phyloP scores from a whole-genome alignment of 2,113 vertebrate genomes.

The Nicator chloris region DNA sequence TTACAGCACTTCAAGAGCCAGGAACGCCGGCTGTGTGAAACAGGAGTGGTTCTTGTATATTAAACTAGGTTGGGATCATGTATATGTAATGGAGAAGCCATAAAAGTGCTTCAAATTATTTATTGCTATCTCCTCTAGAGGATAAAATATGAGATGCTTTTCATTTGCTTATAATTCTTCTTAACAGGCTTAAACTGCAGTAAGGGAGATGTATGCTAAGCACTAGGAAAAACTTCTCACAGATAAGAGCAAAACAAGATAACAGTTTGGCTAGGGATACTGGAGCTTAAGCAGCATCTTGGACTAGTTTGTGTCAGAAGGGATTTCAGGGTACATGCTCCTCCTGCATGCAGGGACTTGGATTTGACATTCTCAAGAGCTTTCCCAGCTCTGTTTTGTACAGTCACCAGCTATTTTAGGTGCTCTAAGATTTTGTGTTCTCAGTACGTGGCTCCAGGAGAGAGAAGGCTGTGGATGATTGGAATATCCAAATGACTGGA shows the following conservation, averaged over 20 bases:
- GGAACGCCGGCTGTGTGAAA: not conserved
- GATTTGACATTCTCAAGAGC: not conserved
- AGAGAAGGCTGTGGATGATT: not conserved
- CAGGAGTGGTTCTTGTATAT: not conserved
- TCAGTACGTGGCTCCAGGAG: rapidly evolving
- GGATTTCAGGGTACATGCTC: not conserved
- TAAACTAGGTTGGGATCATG: not conserved
- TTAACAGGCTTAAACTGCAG: slow-evolving; percentile 16
- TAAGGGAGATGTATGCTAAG: not conserved
- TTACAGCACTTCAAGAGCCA: not conserved
- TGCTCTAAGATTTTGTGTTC: not conserved
- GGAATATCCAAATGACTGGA: not conserved
- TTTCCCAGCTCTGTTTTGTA: not conserved
- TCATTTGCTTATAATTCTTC: slow-evolving; percentile 9
- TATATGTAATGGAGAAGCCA: not conserved
- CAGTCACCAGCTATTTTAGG: not conserved
- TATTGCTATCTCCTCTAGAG: not conserved
- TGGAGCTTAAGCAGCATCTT: not conserved
- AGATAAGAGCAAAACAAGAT: not conserved
- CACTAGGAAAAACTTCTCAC: not conserved
- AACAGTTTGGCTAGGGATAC: not conserved
- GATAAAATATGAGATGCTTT: not conserved
- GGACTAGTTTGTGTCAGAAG: not conserved
- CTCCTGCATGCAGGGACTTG: not conserved
- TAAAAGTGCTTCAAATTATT: not conserved